phyloP scores from a whole-genome alignment of 2,888 invertebrate species.

The Agonum fuliginosum region DNA sequence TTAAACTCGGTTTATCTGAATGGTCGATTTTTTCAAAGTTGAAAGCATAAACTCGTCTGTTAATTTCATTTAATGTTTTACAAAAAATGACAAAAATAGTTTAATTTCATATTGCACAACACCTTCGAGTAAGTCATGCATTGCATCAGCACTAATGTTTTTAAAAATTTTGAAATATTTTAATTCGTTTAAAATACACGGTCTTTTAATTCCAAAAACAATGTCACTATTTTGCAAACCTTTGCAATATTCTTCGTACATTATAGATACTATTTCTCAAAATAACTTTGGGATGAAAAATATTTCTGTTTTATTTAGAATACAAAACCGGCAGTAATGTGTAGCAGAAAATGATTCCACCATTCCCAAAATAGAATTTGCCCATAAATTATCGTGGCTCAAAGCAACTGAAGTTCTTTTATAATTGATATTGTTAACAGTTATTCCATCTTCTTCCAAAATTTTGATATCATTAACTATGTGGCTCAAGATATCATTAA shows the following conservation, averaged over 20 bases:
- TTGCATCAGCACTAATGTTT: conserved; percentile 59
- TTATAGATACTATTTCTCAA: not conserved
- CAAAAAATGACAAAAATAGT: conserved; percentile 54
- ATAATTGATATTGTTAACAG: conserved; percentile 34
- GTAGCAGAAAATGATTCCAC: conserved; percentile 61
- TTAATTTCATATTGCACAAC: conserved; percentile 60
- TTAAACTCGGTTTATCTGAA: no score
- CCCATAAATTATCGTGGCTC: conserved; percentile 60
- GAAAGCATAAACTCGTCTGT: conserved; percentile 54
- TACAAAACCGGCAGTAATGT: conserved; percentile 62
- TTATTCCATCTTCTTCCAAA: conserved; percentile 59
- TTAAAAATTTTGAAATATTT: conserved; percentile 59
- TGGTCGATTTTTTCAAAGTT: conserved; percentile 51
- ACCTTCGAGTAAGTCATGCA: conserved; percentile 62
- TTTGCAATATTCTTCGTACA: not conserved
- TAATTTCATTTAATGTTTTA: conserved; percentile 48
- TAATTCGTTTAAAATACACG: conserved; percentile 44
- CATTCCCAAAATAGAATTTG: conserved; percentile 58
- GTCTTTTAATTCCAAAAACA: conserved; percentile 58
- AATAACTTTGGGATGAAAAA: not conserved
- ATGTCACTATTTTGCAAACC: not conserved
- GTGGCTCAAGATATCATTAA: conserved; percentile 47
- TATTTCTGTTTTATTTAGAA: conserved; percentile 26
- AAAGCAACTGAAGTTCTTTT: conserved; percentile 59
- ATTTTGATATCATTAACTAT: conserved; percentile 59